A percentile compares a stretch with the other conserved stretches of the same genome.
Conservation (phyloP, 2,797 vertebrate species). For the Rhinatrema bivittatum region DNA sequence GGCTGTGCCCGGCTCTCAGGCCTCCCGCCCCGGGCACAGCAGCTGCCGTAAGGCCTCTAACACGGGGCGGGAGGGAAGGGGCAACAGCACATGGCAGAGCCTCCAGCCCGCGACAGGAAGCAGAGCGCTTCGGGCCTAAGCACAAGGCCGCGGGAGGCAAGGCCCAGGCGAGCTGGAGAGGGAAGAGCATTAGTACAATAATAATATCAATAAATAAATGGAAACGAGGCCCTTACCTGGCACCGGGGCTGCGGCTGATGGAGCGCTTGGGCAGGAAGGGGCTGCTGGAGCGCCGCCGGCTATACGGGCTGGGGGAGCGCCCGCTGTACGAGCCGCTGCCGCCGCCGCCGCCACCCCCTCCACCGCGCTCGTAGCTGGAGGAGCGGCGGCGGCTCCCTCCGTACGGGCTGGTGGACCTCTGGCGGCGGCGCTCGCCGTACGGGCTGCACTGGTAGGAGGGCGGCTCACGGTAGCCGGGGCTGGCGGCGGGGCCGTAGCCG, state of each 20-base stretch:
- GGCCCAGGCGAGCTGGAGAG: no score
- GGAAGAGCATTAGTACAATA: neutral
- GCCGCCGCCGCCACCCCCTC: no score
- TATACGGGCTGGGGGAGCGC: conserved; percentile 66
- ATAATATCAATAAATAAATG: neutral
- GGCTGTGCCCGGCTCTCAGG: no score
- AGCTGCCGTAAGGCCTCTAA: conserved; percentile 34
- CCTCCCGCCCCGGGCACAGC: no score
- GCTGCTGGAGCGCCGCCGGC: conserved; percentile 79
- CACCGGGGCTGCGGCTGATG: conserved; percentile 84
- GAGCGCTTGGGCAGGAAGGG: conserved; percentile 83
- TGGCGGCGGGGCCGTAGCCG: conserved; percentile 59
- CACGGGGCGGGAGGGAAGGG: no score
- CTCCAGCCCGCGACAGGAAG: no score
- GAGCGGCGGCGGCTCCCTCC: conserved; percentile 79
- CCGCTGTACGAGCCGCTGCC: conserved; percentile 76
- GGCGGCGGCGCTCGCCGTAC: conserved; percentile 68
- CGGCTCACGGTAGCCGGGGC: conserved; percentile 65
- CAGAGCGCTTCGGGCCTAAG: no score
- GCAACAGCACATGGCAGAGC: no score
- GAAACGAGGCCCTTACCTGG: conserved; percentile 66
- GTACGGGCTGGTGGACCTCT: conserved; percentile 69
- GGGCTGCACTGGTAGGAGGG: conserved; percentile 57
- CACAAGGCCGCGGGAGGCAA: no score
- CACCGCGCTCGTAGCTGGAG: conserved; percentile 87